phyloP scores from a whole-genome alignment of 2,113 vertebrate species.

The Xenopus tropicalis region DNA sequence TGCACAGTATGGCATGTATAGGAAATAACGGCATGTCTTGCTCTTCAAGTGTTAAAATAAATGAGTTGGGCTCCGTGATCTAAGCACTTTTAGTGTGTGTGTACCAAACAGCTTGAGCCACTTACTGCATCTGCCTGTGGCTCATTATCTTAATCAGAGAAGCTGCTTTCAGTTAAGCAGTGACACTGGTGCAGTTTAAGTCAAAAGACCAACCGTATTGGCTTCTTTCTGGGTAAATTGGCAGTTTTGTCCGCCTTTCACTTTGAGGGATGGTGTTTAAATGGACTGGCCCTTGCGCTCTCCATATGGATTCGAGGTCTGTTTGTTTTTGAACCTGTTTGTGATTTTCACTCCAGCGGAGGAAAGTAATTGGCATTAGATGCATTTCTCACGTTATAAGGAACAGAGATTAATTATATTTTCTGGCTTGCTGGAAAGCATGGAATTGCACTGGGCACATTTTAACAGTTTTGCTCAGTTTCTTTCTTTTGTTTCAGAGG shows the following conservation, averaged over 20 bases:
- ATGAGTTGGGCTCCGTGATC: no score
- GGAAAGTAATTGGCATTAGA: not conserved
- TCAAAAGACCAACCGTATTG: not conserved
- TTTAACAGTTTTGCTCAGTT: no score
- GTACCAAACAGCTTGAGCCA: not conserved
- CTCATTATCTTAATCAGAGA: conserved; percentile 5
- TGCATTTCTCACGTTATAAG: not conserved
- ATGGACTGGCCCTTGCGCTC: not conserved
- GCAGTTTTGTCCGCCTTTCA: not conserved
- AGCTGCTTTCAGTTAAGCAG: not conserved
- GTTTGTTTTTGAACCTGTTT: not conserved
- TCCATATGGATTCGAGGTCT: not conserved
- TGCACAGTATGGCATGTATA: no score
- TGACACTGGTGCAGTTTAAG: not conserved
- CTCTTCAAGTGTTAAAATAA: no score
- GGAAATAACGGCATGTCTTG: no score
- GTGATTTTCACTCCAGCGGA: not conserved
- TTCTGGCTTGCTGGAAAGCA: no score
- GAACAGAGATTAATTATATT: no score
- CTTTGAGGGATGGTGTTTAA: not conserved
- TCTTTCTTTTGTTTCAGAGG: no score
- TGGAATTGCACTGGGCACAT: no score
- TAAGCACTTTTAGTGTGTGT: no score
- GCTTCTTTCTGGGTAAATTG: not conserved
- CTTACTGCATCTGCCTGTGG: not conserved